Evolutionary conservation across 2,113 vertebrate genomes (phyloP), one percentile per base, ranked within the genome.

Genomic region (Siphamia tubifer): DNA sequence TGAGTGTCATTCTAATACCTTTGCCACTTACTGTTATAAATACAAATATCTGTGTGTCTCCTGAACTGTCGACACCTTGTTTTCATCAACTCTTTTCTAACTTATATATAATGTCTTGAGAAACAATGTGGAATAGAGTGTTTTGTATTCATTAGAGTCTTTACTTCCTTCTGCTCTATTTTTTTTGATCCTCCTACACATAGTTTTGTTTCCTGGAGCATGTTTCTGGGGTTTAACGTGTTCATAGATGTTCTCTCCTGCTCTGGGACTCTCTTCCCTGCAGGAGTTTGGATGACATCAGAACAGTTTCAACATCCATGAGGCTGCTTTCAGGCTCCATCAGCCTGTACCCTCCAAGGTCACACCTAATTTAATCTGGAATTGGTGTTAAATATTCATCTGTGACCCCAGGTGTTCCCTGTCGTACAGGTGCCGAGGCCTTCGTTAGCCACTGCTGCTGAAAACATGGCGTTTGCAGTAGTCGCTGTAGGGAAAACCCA

Each of bases 381-480:
- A 79, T 69, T 48, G 66, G 24, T 85, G 79, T 89, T 74, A 85
- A 92, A 90, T 88, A 91, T 90, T 90, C 83, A 89, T 85, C 78
- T 63, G 42, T 86, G 83, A 87, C 87, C 85, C 76, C 66, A 52
- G 79, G 83, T 86, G 82, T 54, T 86, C 72, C 65, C 40, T 47
- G 24, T 48, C 68, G 60, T 77, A 49, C 58, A 40, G 40, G 19
- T 49, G 21, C 25, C 2, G 9, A 39, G 13, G 2, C 63, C 54
- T 67, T 76, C 49, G 77, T 74, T 78, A 83, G 74, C 72, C 53
- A 32, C 68, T 68, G 71, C 78, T 79, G 57, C 32, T 69, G 67
- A 60, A 77, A 75, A 77, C 62, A 63, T 57, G 25, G 35, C 9
- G 49, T 48, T 68, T 32, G 58, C 55, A 39, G 43, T 28, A 45